These are phyloP conservation scores for Saccopteryx leptura DNA, from an alignment of 2,113 vertebrate genomes.

Conservation along the genomic window DNA sequence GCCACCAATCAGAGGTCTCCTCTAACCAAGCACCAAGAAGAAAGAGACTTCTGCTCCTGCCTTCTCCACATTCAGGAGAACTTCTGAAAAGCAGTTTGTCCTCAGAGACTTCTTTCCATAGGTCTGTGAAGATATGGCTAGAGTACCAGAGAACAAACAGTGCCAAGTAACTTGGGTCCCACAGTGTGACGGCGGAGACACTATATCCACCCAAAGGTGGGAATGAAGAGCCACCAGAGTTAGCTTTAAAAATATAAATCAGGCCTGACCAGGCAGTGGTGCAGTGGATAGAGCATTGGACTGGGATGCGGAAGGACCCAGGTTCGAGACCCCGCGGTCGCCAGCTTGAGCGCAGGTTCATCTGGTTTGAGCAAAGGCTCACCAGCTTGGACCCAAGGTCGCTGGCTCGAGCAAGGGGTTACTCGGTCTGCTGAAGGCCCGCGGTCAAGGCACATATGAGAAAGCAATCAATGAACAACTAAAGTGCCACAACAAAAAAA, in stretches of 20 bases:
- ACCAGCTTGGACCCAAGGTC: too few relatives aligned
- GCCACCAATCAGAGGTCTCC: not conserved
- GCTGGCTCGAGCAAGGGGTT: too few relatives aligned
- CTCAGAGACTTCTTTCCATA: not conserved
- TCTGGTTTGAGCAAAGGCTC: too few relatives aligned
- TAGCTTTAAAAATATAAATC: slow-evolving; percentile 11
- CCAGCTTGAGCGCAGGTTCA: too few relatives aligned
- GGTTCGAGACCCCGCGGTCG: too few relatives aligned
- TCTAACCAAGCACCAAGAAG: not conserved
- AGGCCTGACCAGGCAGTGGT: not conserved
- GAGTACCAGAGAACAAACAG: not conserved
- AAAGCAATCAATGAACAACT: too few relatives aligned
- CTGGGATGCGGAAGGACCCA: too few relatives aligned
- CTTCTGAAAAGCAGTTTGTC: not conserved
- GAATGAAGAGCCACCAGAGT: not conserved
- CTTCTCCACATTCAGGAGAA: not conserved
- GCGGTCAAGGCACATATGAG: too few relatives aligned
- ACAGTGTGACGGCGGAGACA: not conserved
- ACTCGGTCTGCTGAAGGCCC: too few relatives aligned
- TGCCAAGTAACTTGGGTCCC: not conserved
- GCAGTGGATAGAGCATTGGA: too few relatives aligned
- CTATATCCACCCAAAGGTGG: not conserved
- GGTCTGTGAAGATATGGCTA: not conserved
- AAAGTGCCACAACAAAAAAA: too few relatives aligned
- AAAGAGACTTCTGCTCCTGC: not conserved